phyloP scores from a whole-genome alignment of 1,140 invertebrate species.

The Spodoptera litura region DNA sequence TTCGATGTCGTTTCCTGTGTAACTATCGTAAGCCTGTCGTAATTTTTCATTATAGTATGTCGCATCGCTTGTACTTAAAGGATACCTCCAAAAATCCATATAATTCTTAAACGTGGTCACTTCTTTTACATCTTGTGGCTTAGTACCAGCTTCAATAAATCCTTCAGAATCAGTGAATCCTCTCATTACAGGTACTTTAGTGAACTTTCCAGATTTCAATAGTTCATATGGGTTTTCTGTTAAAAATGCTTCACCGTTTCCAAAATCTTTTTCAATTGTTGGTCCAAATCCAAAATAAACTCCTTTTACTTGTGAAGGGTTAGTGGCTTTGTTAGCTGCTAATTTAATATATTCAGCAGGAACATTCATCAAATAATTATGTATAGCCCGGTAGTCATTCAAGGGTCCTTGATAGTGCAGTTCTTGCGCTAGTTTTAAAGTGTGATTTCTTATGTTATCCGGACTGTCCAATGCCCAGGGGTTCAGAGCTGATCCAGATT shows the following conservation, averaged over 20 bases:
- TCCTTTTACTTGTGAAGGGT: slow-evolving; percentile 35
- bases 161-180: slow-evolving; percentile 84
- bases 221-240: slow-evolving; percentile 84
- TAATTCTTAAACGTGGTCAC: slow-evolving; percentile 59
- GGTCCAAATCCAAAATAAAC: slow-evolving; percentile 70
- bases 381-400: slow-evolving; percentile 50
- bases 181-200: slow-evolving; percentile 79
- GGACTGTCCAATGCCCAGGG: slow-evolving; percentile 62
- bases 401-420: slow-evolving; percentile 55
- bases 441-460: slow-evolving; percentile 51
- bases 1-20: slow-evolving; percentile 49
- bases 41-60: slow-evolving; percentile 57
- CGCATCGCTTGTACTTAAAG: slow-evolving; percentile 51
- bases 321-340: slow-evolving; percentile 43
- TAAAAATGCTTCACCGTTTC: slow-evolving; percentile 81
- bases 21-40: slow-evolving; percentile 59
- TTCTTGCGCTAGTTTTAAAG: slow-evolving; percentile 47
- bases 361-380: slow-evolving; percentile 55
- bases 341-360: slow-evolving; percentile 43
- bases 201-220: slow-evolving; percentile 81
- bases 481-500: slow-evolving; percentile 65
- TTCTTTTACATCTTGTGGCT: slow-evolving; percentile 49
- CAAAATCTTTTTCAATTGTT: slow-evolving; percentile 73
- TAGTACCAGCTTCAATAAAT: slow-evolving; percentile 59
- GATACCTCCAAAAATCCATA: slow-evolving; percentile 55